Evolutionary conservation across 2,113 vertebrate species (phyloP), one percentile per base, ranked within the genome.

Genomic region (Xiphophorus maculatus): DNA sequence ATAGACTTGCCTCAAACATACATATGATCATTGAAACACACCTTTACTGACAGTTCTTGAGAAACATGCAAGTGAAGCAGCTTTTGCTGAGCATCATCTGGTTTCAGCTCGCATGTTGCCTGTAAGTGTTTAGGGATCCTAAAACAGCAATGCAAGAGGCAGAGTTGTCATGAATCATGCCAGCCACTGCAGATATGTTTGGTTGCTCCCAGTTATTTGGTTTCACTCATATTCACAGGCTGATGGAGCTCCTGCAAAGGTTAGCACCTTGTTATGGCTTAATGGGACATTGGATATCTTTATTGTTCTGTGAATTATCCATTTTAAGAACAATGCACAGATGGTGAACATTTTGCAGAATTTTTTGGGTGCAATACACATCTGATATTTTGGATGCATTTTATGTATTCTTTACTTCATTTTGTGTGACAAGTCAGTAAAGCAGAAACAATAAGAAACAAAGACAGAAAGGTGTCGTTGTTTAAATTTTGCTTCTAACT

Each of bases 151-250:
- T 87, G 90, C 76, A 78, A 81, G 83, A 91, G 84, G 84, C 69
- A 84, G 89, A 90, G 88, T 89, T 87, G 86, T 89, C 70, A 69
- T 85, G 82, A 89, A 90, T 89, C 85, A 92, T 90, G 80, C 77
- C 87, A 91, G 89, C 87, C 81, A 94, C 93, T 90, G 83, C 71
- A 90, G 89, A 88, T 81, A 90, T 79, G 89, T 89, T 88, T 80
- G 85, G 78, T 87, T 82, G 88, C 85, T 86, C 76, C 71, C 84
- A 79, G 76, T 77, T 86, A 84, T 89, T 85, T 29, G 32, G 86
- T 92, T 92, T 91, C 89, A 89, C 78, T 88, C 62, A 25, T 77
- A 85, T 84, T 91, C 84, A 87, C 82, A 84, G 84, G 88, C 79
- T 74, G 37, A 58, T 87, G 77, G 69, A 80, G 54, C 71, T 74